These are phyloP conservation scores for Oplegnathus fasciatus DNA, from an alignment of 2,113 vertebrate genomes.

Conservation along the genomic window DNA sequence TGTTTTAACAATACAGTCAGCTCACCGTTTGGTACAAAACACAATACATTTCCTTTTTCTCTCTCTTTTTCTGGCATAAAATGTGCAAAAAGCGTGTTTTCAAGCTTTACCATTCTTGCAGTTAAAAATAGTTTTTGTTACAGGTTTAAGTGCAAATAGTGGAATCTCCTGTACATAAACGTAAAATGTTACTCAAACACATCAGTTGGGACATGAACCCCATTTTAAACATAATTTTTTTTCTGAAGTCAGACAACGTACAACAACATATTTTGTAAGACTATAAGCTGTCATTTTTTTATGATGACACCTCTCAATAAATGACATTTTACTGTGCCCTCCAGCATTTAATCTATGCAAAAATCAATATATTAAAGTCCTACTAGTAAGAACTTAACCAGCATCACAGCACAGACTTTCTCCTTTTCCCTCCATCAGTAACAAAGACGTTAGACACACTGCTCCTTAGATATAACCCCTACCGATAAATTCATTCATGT, in stretches of 20 bases:
- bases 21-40: background rate
- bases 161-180: no score
- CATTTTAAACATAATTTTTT: background rate
- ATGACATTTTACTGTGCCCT: conserved; percentile 5
- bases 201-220: background rate
- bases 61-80: background rate
- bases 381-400: background rate
- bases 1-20: background rate
- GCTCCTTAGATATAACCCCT: conserved; percentile 44
- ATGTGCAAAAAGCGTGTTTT: background rate
- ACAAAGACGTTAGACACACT: conserved; percentile 37
- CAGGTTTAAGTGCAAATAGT: background rate
- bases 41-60: background rate
- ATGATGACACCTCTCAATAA: background rate
- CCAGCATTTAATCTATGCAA: background rate
- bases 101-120: no score
- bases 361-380: background rate
- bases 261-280: background rate
- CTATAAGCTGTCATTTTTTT: background rate
- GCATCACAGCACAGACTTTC: conserved; percentile 6
- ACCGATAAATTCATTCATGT: conserved; percentile 62
- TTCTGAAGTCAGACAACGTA: background rate
- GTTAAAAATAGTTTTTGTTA: background rate
- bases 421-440: conserved; percentile 20
- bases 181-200: no score